phyloP scores from a whole-genome alignment of 2,888 invertebrate genomes.

The Monochamus alternatus region DNA sequence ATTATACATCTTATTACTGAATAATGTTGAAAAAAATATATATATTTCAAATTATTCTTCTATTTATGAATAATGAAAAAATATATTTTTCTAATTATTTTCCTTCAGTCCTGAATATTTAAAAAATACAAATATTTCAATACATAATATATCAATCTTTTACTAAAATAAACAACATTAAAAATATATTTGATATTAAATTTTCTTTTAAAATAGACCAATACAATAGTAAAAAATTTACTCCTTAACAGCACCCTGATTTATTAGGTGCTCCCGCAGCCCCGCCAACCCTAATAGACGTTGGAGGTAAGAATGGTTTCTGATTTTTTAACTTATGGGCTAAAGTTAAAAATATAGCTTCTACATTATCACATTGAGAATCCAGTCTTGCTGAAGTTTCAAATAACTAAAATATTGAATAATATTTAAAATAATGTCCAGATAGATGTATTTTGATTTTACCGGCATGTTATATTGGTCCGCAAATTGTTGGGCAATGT shows the following conservation, averaged over 20 bases:
- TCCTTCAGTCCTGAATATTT: too few relatives aligned
- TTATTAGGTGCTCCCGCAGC: neutral
- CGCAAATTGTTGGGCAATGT: conserved; percentile 82
- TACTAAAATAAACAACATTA: too few relatives aligned
- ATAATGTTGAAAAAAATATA: too few relatives aligned
- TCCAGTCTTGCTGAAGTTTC: conserved; percentile 88
- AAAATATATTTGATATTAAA: too few relatives aligned
- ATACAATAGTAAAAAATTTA: neutral
- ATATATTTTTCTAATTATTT: too few relatives aligned
- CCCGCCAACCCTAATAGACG: neutral
- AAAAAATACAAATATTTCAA: too few relatives aligned
- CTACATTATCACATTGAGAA: conserved; percentile 82
- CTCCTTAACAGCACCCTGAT: neutral
- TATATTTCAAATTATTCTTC: too few relatives aligned
- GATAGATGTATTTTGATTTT: conserved; percentile 57
- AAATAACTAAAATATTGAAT: conserved; percentile 74
- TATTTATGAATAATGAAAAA: too few relatives aligned
- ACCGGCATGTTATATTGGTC: conserved; percentile 84
- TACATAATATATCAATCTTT: too few relatives aligned
- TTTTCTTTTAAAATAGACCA: neutral
- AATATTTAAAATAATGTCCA: conserved; percentile 4
- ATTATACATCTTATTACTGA: too few relatives aligned
- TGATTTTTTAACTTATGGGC: conserved; percentile 83
- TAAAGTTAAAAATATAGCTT: conserved; percentile 87
- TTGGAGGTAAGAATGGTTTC: conserved; percentile 64